Conservation (phyloP, 1,140 invertebrate species). For the Leguminivora glycinivorella region DNA sequence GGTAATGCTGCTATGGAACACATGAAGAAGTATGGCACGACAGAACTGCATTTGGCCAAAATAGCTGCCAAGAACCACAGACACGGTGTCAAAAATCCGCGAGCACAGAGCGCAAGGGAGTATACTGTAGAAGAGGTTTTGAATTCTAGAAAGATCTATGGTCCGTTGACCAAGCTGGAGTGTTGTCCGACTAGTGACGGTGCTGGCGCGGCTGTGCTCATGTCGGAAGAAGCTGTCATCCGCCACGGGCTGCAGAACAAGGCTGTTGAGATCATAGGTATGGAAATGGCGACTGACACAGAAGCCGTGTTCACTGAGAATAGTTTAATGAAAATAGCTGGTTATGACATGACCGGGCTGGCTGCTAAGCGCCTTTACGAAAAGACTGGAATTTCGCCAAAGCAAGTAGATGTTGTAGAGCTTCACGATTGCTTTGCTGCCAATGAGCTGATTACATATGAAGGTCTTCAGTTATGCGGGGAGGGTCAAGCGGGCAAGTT, state of each 20-base stretch:
- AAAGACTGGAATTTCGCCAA: constrained; percentile 87
- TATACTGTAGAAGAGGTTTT: constrained; percentile 94
- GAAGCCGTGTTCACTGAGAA: constrained; percentile 90
- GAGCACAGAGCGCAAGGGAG: constrained; percentile 94
- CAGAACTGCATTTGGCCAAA: constrained; percentile 95
- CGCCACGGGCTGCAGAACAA: constrained; percentile 88
- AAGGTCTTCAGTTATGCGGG: constrained; percentile 95
- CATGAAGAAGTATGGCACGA: constrained; percentile 98
- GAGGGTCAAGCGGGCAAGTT: constrained; percentile 95
- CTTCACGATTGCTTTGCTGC: constrained; percentile 99
- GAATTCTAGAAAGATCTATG: constrained; percentile 91
- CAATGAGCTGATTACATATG: constrained; percentile 98
- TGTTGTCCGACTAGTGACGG: constrained; percentile 99
- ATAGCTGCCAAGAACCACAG: constrained; percentile 99
- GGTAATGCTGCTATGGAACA: constrained; percentile 98
- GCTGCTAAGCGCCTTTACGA: constrained; percentile 90
- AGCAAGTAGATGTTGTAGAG: constrained; percentile 97
- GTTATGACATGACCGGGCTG: constrained; percentile 96
- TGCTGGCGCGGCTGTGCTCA: constrained; percentile 93
- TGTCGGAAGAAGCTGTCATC: constrained; percentile 94
- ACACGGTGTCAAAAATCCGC: constrained; percentile 97
- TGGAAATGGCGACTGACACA: constrained; percentile 97
- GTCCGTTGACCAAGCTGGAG: constrained; percentile 95
- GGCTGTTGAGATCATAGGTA: constrained; percentile 96
- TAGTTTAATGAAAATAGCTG: constrained; percentile 94